These are phyloP conservation scores for Ciconia nigra DNA, from an alignment of 2,797 vertebrate species.

Conservation along the genomic window DNA sequence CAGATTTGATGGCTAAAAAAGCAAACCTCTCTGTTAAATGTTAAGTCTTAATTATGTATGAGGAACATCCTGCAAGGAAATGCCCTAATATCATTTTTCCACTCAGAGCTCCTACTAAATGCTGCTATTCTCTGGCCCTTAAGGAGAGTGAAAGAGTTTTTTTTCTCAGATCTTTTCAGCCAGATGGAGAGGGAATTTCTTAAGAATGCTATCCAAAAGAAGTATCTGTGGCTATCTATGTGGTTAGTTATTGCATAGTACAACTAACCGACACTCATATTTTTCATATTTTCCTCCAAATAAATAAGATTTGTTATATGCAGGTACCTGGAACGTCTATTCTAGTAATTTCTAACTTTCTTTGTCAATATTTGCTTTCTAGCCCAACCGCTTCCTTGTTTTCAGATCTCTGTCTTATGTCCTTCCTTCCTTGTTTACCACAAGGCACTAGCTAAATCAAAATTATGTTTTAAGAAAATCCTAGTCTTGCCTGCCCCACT, in stretches of 20 bases:
- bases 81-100: neutral
- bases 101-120: neutral
- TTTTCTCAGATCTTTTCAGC: neutral
- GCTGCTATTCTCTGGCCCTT: neutral
- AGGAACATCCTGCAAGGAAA: neutral
- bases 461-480: neutral
- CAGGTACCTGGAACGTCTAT: neutral
- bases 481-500: neutral
- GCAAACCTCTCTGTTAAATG: neutral
- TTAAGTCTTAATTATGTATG: neutral
- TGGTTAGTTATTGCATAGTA: neutral
- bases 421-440: neutral
- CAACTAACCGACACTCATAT: neutral
- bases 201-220: neutral
- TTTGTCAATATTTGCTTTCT: neutral
- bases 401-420: neutral
- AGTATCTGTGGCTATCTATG: neutral
- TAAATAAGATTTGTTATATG: neutral
- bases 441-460: neutral
- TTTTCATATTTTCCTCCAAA: neutral
- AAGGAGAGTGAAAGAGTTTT: neutral
- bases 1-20: neutral
- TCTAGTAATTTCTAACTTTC: neutral
- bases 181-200: neutral
- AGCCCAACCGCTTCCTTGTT: neutral